These are phyloP conservation scores for Amblyteles armatorius DNA, from an alignment of 2,888 invertebrate genomes.

Conservation along the genomic window DNA sequence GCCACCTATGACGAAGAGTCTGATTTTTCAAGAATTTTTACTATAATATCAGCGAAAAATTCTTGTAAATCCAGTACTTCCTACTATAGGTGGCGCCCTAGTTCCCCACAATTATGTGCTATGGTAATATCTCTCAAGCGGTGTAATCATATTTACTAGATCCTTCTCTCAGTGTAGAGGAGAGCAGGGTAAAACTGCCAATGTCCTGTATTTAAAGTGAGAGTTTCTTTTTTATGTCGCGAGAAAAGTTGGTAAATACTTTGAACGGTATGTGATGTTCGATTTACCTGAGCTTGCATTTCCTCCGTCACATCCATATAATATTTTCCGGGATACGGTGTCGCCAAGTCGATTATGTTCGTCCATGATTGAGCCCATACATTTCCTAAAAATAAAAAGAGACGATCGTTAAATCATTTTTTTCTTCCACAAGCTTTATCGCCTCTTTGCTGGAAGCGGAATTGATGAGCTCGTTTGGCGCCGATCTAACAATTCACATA, in stretches of 20 bases:
- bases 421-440: not conserved
- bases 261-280: not conserved
- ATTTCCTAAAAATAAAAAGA: constrained; percentile 87
- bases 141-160: no score
- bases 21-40: no score
- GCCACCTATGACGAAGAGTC: no score
- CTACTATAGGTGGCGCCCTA: no score
- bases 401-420: constrained; percentile 12
- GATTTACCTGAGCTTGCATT: constrained; percentile 90
- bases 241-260: not conserved
- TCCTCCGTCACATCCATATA: constrained; percentile 93
- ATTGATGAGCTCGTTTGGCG: constrained; percentile 30
- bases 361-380: constrained; percentile 97
- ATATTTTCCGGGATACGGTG: constrained; percentile 94
- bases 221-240: no score
- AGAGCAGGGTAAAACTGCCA: no score
- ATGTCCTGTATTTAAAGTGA: no score
- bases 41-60: no score
- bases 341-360: constrained; percentile 92
- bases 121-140: no score
- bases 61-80: no score
- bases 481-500: constrained; percentile 74
- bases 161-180: no score
- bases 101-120: no score
- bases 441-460: not conserved